Evolutionary conservation across 2,888 invertebrate genomes (phyloP), one percentile per base, ranked within the genome.

Genomic region (Pharmacophagus antenor): DNA sequence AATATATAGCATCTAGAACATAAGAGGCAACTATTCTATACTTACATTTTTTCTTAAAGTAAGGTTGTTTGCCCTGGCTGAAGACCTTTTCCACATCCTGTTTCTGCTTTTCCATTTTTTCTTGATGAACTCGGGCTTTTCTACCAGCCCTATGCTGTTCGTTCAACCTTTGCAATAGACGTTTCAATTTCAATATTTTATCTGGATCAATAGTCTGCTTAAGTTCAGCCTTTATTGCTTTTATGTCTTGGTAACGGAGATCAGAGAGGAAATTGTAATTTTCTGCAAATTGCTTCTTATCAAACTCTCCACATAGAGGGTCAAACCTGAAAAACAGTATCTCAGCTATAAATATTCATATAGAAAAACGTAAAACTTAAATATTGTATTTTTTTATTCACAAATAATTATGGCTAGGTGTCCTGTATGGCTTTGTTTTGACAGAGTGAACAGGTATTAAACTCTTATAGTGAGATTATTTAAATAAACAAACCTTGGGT

Each of bases 191-290:
- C 7, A 89, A 80, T 65, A 93, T 92, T 67, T 92, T 91, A 27
- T 94, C 93, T 0, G 92, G 91, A 74, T 96, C 93, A 0, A 85
- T 85, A 0, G 93, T 92, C 21, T 90, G 82, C 48, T 92, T 91
- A 8, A 95, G 74, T 75, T 95, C 92, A 12, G 92, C 88, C 67
- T 93, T 91, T 15, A 96, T 85, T 31, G 91, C 79, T 61, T 86
- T 82, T 10, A 94, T 92, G 77, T 98, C 98, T 62, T 94, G 93
- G 56, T 92, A 84, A 18, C 94, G 93, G 1, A 97, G 85, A 23
- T 95, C 93, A 17, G 92, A 91, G 0, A 98, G 72, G 79, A 98
- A 98, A 63, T 93, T 92, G 73, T 97, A 98, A 71, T 96, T 93
- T 58, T 93, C 91, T 58, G 94, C 93, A 76, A 97, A 98, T 22